These are phyloP conservation scores for Formica selysi DNA, from an alignment of 1,140 invertebrate genomes.

Conservation along the genomic window DNA sequence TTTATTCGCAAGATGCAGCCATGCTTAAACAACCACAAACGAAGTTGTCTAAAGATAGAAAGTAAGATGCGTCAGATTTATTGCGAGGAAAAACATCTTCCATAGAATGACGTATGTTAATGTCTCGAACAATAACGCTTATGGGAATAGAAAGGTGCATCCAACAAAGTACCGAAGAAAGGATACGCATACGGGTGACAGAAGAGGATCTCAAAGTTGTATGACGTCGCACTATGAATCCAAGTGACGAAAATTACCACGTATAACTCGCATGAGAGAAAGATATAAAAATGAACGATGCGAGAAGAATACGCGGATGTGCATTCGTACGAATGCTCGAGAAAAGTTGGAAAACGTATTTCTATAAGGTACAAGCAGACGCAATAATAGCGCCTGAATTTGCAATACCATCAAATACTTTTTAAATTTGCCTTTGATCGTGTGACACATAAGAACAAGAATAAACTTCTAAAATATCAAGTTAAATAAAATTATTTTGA, in stretches of 20 bases:
- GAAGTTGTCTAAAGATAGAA: neutral
- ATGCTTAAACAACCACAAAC: neutral
- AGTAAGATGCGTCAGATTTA: neutral
- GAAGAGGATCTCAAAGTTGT: slow-evolving; percentile 12
- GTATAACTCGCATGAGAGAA: neutral
- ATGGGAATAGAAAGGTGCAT: slow-evolving; percentile 21
- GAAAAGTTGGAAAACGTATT: slow-evolving; percentile 43
- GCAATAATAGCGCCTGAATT: neutral
- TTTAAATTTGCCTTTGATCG: neutral
- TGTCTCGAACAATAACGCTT: neutral
- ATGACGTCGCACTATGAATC: neutral
- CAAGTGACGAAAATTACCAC: slow-evolving; percentile 31
- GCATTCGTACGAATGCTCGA: neutral
- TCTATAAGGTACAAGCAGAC: neutral
- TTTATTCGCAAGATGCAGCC: slow-evolving; percentile 4
- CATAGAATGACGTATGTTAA: slow-evolving; percentile 29
- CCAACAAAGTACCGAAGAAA: slow-evolving; percentile 9
- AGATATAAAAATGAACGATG: slow-evolving; percentile 32
- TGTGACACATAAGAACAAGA: neutral
- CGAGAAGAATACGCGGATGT: slow-evolving; percentile 6
- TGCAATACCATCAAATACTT: neutral
- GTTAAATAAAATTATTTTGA: neutral
- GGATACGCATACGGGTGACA: neutral
- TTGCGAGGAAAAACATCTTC: neutral
- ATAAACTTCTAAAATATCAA: neutral